phyloP scores from a whole-genome alignment of 2,797 vertebrate species.

The Streptopelia turtur region DNA sequence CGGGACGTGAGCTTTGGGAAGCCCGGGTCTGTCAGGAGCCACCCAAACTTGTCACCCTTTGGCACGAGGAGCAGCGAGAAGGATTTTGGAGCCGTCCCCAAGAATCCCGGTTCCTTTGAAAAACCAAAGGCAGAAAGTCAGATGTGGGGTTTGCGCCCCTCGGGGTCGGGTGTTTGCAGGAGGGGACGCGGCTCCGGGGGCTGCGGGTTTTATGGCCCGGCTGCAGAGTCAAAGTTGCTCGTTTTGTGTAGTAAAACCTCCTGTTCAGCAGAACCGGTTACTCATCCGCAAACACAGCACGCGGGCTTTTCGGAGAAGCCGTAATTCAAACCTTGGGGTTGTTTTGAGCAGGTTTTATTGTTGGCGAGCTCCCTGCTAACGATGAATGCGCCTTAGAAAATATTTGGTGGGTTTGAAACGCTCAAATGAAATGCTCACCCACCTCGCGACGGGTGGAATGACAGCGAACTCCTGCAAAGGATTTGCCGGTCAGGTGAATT shows the following conservation, averaged over 20 bases:
- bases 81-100: background rate
- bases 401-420: background rate
- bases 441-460: background rate
- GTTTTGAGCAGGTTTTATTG: background rate
- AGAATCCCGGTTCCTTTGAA: background rate
- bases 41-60: background rate
- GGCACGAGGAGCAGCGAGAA: background rate
- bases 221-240: background rate
- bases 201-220: background rate
- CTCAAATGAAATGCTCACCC: too few relatives aligned
- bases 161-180: background rate
- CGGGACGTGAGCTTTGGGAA: background rate
- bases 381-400: background rate
- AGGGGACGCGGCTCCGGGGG: background rate
- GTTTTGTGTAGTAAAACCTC: background rate
- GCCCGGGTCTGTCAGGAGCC: background rate
- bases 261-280: background rate
- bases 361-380: background rate
- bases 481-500: too few relatives aligned
- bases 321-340: background rate
- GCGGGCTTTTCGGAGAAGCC: background rate
- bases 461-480: background rate
- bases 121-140: background rate
- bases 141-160: background rate
- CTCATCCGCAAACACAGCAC: accelerated